Conservation (phyloP, 2,113 vertebrate genomes). For the Platanista minor region DNA sequence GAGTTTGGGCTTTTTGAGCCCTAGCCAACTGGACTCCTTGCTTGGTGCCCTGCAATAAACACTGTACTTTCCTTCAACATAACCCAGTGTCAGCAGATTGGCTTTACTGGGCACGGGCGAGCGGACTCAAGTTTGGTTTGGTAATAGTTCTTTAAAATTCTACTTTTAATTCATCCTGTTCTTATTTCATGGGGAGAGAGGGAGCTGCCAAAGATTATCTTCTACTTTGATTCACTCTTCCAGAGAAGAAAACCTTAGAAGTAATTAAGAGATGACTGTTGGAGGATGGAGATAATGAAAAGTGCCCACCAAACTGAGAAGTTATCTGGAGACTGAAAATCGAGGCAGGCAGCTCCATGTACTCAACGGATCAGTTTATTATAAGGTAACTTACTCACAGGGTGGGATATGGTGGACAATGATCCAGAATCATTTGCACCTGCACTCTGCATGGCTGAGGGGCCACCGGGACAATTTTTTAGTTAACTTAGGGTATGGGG, state of each 20-base stretch:
- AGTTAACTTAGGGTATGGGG: not conserved
- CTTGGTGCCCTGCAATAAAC: not conserved
- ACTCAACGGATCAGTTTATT: not conserved
- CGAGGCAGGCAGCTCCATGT: too few relatives aligned
- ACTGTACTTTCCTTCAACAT: not conserved
- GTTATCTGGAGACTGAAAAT: not conserved
- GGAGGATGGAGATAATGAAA: not conserved
- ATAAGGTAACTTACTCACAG: not conserved
- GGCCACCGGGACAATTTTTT: too few relatives aligned
- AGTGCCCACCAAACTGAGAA: not conserved
- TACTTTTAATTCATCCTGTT: not conserved
- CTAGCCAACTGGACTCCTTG: not conserved
- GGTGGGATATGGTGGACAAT: not conserved
- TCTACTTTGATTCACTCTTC: not conserved
- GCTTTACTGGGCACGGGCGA: accelerated
- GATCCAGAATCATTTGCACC: not conserved
- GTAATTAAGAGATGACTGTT: not conserved
- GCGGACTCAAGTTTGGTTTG: not conserved
- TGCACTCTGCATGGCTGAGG: not conserved
- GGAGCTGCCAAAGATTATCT: not conserved
- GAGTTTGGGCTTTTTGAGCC: not conserved
- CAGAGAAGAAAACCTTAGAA: not conserved
- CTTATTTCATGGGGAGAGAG: not conserved
- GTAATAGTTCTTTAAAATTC: not conserved
- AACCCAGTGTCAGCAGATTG: not conserved